Conservation (phyloP, 1,140 invertebrate species). For the Palaemon carinicauda region DNA sequence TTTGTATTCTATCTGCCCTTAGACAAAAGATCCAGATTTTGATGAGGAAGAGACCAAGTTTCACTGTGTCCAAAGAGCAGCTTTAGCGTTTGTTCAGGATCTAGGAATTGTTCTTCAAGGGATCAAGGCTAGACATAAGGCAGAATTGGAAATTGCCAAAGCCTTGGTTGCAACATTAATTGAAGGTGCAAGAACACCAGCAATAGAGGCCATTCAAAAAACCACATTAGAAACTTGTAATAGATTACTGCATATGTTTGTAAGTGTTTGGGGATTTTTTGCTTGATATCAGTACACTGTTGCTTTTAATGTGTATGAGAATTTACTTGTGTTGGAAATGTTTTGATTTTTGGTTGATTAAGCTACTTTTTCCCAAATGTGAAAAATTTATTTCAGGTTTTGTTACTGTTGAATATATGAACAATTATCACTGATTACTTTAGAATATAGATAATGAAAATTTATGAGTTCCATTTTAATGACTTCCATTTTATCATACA, state of each 20-base stretch:
- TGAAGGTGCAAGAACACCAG: not conserved
- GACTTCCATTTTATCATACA: not conserved
- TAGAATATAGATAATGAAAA: not conserved
- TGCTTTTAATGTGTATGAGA: not conserved
- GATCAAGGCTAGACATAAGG: conserved; percentile 11
- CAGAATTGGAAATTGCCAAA: conserved; percentile 25
- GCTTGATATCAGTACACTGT: not conserved
- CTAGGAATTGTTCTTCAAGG: not conserved
- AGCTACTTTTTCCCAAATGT: no score
- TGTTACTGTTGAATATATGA: not conserved
- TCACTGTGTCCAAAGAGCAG: conserved; percentile 7
- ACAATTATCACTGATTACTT: not conserved
- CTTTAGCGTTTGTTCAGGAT: not conserved
- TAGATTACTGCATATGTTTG: conserved; percentile 35
- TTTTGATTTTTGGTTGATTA: not conserved
- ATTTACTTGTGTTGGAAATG: not conserved
- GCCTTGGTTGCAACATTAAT: conserved; percentile 19
- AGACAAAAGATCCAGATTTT: conserved; percentile 44
- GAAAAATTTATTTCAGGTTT: no score
- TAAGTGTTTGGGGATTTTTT: not conserved
- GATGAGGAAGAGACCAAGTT: conserved; percentile 45
- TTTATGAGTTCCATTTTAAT: not conserved
- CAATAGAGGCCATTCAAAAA: conserved; percentile 18
- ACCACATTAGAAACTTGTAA: not conserved
- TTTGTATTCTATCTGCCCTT: not conserved